These are phyloP conservation scores for Pachliopta kotzebuea DNA, from an alignment of 2,888 invertebrate species.

Conservation along the genomic window DNA sequence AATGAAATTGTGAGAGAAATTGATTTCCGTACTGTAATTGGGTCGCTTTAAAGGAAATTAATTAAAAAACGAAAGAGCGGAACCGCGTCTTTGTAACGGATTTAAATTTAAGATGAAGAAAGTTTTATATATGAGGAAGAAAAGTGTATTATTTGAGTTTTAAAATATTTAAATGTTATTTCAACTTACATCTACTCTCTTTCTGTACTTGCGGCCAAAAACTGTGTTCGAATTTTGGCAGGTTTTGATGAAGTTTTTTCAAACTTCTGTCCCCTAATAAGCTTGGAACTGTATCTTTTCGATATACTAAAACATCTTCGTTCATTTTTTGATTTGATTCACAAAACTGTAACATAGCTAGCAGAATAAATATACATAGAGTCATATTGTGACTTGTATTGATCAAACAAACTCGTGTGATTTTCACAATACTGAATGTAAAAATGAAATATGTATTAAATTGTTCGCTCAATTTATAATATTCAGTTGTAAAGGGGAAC, in stretches of 20 bases:
- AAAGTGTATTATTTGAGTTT: not conserved
- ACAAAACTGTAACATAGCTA: conserved; percentile 40
- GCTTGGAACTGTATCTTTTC: conserved; percentile 37
- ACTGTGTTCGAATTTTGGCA: conserved; percentile 39
- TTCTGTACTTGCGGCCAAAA: conserved; percentile 65
- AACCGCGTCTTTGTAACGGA: not conserved
- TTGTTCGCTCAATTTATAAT: conserved; percentile 48
- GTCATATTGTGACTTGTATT: conserved; percentile 34
- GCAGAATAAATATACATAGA: conserved; percentile 30
- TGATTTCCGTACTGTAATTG: not conserved
- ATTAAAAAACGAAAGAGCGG: conserved; percentile 11
- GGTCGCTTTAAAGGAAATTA: conserved; percentile 14
- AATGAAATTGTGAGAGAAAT: conserved; percentile 6
- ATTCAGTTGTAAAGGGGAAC: conserved; percentile 48
- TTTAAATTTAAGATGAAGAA: not conserved
- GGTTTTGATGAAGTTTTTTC: conserved; percentile 36
- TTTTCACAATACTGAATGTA: not conserved
- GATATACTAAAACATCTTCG: conserved; percentile 5
- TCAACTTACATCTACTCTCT: conserved; percentile 65
- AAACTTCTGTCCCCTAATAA: conserved; percentile 39
- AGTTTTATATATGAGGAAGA: not conserved
- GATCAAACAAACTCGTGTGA: not conserved
- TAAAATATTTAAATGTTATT: not conserved
- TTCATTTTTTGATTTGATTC: conserved; percentile 38
- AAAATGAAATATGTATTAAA: conserved; percentile 38